These are phyloP conservation scores for Diarsia brunnea DNA, from an alignment of 2,888 invertebrate species.

Conservation along the genomic window DNA sequence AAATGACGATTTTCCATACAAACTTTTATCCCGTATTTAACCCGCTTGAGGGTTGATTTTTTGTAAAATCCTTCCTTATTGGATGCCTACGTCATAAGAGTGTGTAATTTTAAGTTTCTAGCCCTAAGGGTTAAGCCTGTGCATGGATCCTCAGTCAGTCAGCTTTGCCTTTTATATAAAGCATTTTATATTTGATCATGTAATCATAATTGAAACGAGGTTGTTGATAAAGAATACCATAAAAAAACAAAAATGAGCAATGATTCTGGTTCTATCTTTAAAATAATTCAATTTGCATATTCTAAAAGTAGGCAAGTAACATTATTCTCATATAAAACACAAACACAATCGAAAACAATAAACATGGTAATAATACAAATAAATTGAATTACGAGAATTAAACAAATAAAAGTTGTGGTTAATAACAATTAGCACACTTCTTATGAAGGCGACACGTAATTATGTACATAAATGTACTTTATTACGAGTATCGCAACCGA, in stretches of 20 bases:
- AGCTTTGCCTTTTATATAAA: too few relatives aligned
- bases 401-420: conserved; percentile 12
- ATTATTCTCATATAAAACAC: background rate
- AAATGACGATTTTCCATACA: too few relatives aligned
- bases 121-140: too few relatives aligned
- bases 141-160: too few relatives aligned
- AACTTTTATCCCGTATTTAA: too few relatives aligned
- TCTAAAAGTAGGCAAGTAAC: background rate
- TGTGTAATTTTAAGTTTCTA: too few relatives aligned
- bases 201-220: background rate
- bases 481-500: background rate
- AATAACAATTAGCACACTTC: background rate
- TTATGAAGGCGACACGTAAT: background rate
- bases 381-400: conserved; percentile 14
- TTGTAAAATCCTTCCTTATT: too few relatives aligned
- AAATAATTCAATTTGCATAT: background rate
- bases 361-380: background rate
- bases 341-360: background rate
- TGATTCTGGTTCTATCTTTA: background rate
- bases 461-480: background rate
- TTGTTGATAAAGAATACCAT: background rate
- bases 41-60: too few relatives aligned
- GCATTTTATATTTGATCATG: background rate
- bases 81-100: too few relatives aligned
- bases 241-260: background rate